A percentile compares a stretch with the other conserved stretches of the same genome.
phyloP scores from a whole-genome alignment of 2,888 invertebrate genomes.

The Tetrapedia diversipes region DNA sequence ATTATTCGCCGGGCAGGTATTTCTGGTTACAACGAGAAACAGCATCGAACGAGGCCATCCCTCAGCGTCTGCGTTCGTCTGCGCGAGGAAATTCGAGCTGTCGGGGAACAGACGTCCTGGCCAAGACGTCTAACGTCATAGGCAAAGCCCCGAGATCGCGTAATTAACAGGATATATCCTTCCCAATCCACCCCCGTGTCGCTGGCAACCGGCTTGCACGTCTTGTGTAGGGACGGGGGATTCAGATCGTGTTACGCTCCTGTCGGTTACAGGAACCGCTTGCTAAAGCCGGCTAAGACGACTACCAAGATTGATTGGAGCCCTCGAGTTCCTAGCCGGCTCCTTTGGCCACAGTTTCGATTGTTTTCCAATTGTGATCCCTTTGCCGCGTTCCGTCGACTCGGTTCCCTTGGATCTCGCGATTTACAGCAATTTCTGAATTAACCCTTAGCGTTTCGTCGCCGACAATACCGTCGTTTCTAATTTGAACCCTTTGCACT shows the following conservation, averaged over 20 bases:
- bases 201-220: slow-evolving; percentile 35
- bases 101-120: slow-evolving; percentile 71
- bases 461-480: no score
- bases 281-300: slow-evolving; percentile 62
- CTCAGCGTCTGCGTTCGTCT: slow-evolving; percentile 29
- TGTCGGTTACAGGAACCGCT: slow-evolving; percentile 64
- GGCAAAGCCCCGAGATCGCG: slow-evolving; percentile 70
- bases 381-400: no score
- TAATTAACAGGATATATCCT: slow-evolving; percentile 72
- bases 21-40: background rate
- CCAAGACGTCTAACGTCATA: slow-evolving; percentile 73
- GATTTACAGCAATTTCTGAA: background rate
- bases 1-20: no score
- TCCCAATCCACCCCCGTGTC: slow-evolving; percentile 45
- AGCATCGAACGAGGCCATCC: slow-evolving; percentile 29
- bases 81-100: slow-evolving; percentile 63
- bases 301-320: slow-evolving; percentile 46
- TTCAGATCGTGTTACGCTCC: slow-evolving; percentile 58
- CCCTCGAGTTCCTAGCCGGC: slow-evolving; percentile 5
- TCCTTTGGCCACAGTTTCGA: slow-evolving; percentile 19
- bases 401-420: no score
- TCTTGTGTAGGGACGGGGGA: slow-evolving; percentile 57
- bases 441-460: no score
- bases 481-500: no score
- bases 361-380: slow-evolving; percentile 40